Base-by-base conservation (phyloP, 2,113 vertebrate species). In the Cariama cristata region DNA sequence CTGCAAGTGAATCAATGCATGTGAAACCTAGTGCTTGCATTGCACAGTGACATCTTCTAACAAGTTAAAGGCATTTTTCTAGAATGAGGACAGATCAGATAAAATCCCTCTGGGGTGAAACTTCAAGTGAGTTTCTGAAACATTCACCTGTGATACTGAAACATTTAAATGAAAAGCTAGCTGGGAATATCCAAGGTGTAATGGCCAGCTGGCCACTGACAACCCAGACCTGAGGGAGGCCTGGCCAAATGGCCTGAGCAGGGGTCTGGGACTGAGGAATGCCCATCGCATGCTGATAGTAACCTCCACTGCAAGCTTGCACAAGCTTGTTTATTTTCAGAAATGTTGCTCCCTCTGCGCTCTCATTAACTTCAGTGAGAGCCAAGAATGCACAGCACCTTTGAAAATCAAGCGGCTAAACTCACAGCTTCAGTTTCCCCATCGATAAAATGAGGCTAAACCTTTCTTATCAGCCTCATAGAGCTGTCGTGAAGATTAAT, bases 401-500 rank as follows among this genome's bases (percentile, higher is more conserved):
- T 96, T 95, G 96, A 97, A 97, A 97, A 97, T 95, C 95, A 96
- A 94, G 95, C 77, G 0, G 79, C 67, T 96, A 91, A 96, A 96
- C 79, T 92, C 86, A 84, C 90, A 73, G 91, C 94, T 97, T 96
- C 90, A 76, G 81, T 95, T 97, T 93, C 76, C 84, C 85, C 50
- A 79, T 77, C 89, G 88, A 60, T 68, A 94, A 97, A 97, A 96
- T 87, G 90, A 96, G 86, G 80, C 94, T 82, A 90, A 95, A 93
- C 68, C 88, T 97, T 97, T 94, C 94, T 95, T 93, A 95, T 56
- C 90, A 81, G 83, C 56, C 77, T 97, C 93, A 89, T 67, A 92
- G 89, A 95, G 79, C 92, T 77, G 92, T 92, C 92, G 85, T 96
- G 96, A 90, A 92, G 88, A 97, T 97, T 97, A 97, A 97, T 97